phyloP scores from a whole-genome alignment of 2,888 invertebrate genomes.

The Yponomeuta plumbellus region DNA sequence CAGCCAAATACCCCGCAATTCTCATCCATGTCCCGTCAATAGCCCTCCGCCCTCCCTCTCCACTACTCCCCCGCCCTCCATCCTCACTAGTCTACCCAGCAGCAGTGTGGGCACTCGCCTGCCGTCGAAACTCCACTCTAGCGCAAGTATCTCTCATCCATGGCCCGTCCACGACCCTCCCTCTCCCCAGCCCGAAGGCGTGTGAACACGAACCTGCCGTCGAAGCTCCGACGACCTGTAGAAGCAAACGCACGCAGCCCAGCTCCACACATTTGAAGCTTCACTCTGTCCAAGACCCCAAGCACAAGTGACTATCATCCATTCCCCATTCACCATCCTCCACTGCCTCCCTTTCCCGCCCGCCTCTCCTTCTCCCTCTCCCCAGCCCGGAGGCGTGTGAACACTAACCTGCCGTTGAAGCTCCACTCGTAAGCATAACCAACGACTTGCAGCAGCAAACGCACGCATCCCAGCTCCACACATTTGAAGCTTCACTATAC shows the following conservation, averaged over 20 bases:
- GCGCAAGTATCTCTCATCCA: slow-evolving; percentile 84
- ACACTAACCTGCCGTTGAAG: slow-evolving; percentile 83
- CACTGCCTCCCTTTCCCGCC: slow-evolving; percentile 72
- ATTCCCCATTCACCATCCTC: slow-evolving; percentile 78
- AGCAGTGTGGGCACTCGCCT: no score
- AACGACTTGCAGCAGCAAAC: slow-evolving; percentile 88
- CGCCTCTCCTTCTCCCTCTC: no score
- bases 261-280: slow-evolving; percentile 76
- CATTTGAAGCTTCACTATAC: no score
- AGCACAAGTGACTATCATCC: slow-evolving; percentile 85
- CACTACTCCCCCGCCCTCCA: no score
- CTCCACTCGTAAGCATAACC: slow-evolving; percentile 95
- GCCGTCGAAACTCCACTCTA: no score
- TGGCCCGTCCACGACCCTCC: slow-evolving; percentile 84
- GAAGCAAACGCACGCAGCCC: slow-evolving; percentile 87
- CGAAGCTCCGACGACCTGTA: slow-evolving; percentile 94
- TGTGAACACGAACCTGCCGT: slow-evolving; percentile 77
- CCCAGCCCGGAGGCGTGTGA: no score
- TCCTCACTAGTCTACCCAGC: no score
- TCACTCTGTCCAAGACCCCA: no score
- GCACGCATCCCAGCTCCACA: slow-evolving; percentile 88
- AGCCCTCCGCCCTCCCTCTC: no score
- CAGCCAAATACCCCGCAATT: no score
- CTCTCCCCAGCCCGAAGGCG: no score
- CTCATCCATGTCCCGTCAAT: no score